Conservation (phyloP, 2,797 vertebrate species). For the Erethizon dorsatum region DNA sequence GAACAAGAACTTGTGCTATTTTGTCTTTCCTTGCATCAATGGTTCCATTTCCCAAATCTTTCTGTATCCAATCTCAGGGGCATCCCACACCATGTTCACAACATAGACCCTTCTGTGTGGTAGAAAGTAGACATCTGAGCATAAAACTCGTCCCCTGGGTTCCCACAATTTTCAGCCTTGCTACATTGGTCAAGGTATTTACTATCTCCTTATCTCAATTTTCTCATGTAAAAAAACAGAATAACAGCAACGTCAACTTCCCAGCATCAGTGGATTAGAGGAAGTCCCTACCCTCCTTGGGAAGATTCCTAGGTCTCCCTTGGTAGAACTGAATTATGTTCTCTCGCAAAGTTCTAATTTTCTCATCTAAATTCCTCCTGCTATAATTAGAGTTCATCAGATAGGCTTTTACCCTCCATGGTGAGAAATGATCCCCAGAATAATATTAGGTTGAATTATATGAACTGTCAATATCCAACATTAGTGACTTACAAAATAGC, state of each 20-base stretch:
- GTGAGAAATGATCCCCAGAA: conserved; percentile 8
- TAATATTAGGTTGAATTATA: neutral
- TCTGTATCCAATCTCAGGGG: neutral
- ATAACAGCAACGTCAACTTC: neutral
- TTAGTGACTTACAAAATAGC: neutral
- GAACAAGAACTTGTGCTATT: neutral
- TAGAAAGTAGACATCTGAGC: neutral
- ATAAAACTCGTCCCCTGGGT: neutral
- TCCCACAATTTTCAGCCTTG: neutral
- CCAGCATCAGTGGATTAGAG: neutral
- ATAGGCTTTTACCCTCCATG: neutral
- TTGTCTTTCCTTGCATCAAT: neutral
- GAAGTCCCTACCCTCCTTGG: neutral
- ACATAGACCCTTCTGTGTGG: neutral
- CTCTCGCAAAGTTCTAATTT: conserved; percentile 25
- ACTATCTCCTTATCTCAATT: neutral
- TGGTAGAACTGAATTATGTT: neutral
- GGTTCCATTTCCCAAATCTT: neutral
- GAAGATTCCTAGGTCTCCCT: neutral
- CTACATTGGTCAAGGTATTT: neutral
- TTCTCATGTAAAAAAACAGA: neutral
- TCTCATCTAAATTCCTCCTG: conserved; percentile 45
- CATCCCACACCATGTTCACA: neutral
- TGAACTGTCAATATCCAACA: conserved; percentile 16
- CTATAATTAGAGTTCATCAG: neutral